phyloP scores from a whole-genome alignment of 2,888 invertebrate genomes.

The Dasypogon diadema region DNA sequence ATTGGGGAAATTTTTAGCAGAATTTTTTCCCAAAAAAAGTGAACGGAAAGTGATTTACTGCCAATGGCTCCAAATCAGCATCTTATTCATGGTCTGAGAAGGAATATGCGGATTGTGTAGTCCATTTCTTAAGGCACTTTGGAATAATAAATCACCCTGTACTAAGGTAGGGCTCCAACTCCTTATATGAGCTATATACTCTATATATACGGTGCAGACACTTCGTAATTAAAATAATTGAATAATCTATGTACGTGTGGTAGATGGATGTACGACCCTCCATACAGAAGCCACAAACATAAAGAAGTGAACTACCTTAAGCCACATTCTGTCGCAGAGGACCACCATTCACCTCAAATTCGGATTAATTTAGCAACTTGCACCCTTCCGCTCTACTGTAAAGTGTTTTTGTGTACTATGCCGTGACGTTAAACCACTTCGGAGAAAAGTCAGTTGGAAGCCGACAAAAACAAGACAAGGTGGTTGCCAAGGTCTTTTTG shows the following conservation, averaged over 20 bases:
- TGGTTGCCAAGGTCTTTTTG: slow-evolving; percentile 17
- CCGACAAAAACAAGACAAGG: slow-evolving; percentile 43
- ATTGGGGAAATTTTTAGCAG: slow-evolving; percentile 17
- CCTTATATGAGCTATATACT: too few species aligned
- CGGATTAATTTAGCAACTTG: slow-evolving; percentile 47
- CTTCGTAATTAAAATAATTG: slow-evolving; percentile 47
- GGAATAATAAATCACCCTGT: slow-evolving; percentile 42
- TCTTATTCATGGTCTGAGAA: background rate
- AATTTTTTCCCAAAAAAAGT: background rate
- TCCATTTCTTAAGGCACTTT: background rate
- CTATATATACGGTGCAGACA: slow-evolving; percentile 17
- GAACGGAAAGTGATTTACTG: slow-evolving; percentile 17
- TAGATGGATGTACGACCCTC: background rate
- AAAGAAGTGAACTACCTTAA: slow-evolving; percentile 47
- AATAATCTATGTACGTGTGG: slow-evolving; percentile 25
- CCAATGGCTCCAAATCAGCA: background rate
- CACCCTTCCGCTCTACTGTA: slow-evolving; percentile 2
- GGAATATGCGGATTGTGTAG: background rate
- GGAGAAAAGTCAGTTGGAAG: slow-evolving; percentile 46
- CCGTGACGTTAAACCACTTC: slow-evolving; percentile 48
- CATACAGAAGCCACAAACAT: slow-evolving; percentile 23
- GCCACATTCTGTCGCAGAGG: slow-evolving; percentile 49
- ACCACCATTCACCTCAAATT: slow-evolving; percentile 47
- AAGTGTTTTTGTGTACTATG: slow-evolving; percentile 46
- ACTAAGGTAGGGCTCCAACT: too few species aligned